A percentile compares a stretch with the other conserved stretches of the same genome.
These are phyloP conservation scores for Dryomyza anilis DNA, from an alignment of 2,888 invertebrate genomes.

Conservation along the genomic window DNA sequence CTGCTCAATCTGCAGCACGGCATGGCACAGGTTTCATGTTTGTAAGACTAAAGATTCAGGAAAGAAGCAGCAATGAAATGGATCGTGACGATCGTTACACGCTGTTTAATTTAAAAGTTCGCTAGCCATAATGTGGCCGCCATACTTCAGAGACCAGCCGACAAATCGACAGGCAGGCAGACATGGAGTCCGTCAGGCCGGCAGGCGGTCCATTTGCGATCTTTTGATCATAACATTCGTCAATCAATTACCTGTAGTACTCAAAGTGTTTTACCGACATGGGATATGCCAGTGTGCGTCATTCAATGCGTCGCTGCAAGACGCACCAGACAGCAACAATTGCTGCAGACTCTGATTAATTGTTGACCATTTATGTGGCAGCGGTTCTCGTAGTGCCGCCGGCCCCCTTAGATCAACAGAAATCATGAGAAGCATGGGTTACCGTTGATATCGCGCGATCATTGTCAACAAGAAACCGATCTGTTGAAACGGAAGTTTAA, in stretches of 20 bases:
- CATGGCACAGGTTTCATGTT: no score
- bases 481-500: background rate
- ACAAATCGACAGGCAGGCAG: no score
- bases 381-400: no score
- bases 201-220: conserved; percentile 40
- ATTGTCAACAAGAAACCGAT: no score
- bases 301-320: background rate
- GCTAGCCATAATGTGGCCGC: no score
- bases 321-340: background rate
- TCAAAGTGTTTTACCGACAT: conserved; percentile 49
- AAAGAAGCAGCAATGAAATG: background rate
- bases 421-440: background rate
- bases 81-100: conserved; percentile 18
- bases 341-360: background rate
- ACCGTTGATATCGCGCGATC: background rate
- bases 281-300: conserved; percentile 35
- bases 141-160: no score
- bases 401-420: background rate
- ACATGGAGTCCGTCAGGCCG: no score
- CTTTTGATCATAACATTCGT: conserved; percentile 47
- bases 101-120: no score
- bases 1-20: no score
- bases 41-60: no score
- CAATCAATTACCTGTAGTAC: conserved; percentile 48
- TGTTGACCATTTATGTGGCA: no score